These are phyloP conservation scores for Peromyscus melanophrys DNA, from an alignment of 2,797 vertebrate species.

Conservation along the genomic window DNA sequence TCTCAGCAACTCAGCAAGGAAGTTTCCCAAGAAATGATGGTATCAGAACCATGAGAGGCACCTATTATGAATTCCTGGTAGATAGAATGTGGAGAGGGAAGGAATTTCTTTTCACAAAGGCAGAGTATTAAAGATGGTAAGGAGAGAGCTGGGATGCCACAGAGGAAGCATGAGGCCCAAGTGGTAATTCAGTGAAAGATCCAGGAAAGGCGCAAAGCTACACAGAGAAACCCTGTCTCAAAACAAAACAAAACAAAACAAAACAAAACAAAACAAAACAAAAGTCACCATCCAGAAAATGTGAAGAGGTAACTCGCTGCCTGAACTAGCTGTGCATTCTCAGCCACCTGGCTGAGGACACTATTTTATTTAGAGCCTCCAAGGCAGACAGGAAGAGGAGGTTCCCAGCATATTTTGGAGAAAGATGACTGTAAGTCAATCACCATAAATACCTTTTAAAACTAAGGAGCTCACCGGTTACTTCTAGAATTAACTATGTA, in stretches of 20 bases:
- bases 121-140: background rate
- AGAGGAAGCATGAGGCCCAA: background rate
- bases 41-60: background rate
- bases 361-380: conserved; percentile 5
- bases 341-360: background rate
- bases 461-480: conserved; percentile 83
- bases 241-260: too few relatives aligned
- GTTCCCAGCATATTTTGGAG: background rate
- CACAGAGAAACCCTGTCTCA: too few relatives aligned
- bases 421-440: conserved; percentile 8
- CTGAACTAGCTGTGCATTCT: background rate
- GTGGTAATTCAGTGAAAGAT: too few relatives aligned
- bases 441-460: conserved; percentile 57
- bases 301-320: background rate
- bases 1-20: background rate
- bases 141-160: background rate
- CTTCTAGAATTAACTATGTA: conserved; percentile 75
- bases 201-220: too few relatives aligned
- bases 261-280: too few relatives aligned
- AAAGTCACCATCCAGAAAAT: too few relatives aligned
- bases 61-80: background rate
- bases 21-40: background rate
- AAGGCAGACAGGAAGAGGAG: background rate
- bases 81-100: background rate
- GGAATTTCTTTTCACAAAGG: background rate